Evolutionary conservation across 64 coral and sea anemone genomes (phyloP), one percentile per base, ranked within the genome.

Genomic region (Montipora sp.): DNA sequence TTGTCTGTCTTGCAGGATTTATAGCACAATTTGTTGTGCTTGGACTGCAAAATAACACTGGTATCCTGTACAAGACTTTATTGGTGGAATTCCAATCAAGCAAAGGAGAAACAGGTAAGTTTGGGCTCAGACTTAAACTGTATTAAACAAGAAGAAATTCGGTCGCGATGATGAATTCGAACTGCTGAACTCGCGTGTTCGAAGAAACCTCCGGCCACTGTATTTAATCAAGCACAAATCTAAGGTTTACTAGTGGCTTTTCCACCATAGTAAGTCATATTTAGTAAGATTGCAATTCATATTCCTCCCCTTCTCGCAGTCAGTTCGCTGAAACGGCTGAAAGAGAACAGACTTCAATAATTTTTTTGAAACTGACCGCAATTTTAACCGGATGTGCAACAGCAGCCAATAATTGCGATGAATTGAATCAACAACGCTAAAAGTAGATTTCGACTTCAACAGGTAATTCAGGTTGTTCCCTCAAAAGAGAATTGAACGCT

Each of bases 31-130:
- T 93, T 66, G 88, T 86, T 58, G 76, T 96, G 13, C 59, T 96
- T 4, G 94, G 94, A 59, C 72, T 96, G 80, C 94, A 96, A 87
- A 96, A 96, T 70, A 96, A 96, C 49, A 46, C 90, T 11, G 94
- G 94, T 0, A 89, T 96, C 51, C 45, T 96, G 46, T 96, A 89
- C 85, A 96, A 87, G 61, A 72, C 86, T 13, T 68, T 96, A 49
- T 72, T 96, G 9, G 50, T 22, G 15, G 90, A 96, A 93, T 96
- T 89, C 75, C 84, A 86, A 58, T 49, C 83, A 83, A 79, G 80
- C 8, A 96, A 96, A 83, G 90, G 94, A 51, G 94, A 92, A 18
- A 96, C 94, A 96, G 90, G 94, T 96, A 74, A 3, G 48, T 5
- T 36, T 36, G 36, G 24, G 0, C 19, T 59, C 13, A 4, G 2